Conservation (phyloP, 2,113 vertebrate genomes). For the Drymodes brunneopygia region DNA sequence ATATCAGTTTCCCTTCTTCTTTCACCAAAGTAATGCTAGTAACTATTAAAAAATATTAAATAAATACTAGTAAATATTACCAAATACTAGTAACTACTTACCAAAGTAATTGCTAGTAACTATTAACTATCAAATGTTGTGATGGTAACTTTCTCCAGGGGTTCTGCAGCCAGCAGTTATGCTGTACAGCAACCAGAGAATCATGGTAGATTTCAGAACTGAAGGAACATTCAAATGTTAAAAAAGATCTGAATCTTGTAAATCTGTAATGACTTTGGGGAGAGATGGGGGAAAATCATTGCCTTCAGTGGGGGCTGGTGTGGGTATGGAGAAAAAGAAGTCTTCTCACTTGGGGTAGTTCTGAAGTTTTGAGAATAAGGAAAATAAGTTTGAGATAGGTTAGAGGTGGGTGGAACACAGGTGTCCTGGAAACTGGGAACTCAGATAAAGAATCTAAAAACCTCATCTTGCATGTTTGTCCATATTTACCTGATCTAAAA, state of each 20-base stretch:
- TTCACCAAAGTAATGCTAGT: not conserved
- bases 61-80: too few species aligned
- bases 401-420: not conserved
- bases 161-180: not conserved
- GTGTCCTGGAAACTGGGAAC: not conserved
- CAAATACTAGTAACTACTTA: too few species aligned
- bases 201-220: not conserved
- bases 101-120: not conserved
- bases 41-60: too few species aligned
- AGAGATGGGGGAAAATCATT: fast-evolving
- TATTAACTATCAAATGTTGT: not conserved
- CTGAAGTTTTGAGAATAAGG: not conserved
- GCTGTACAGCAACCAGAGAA: not conserved
- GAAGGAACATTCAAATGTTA: not conserved
- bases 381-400: not conserved
- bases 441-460: not conserved
- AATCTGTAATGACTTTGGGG: not conserved
- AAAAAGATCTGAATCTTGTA: not conserved
- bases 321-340: not conserved
- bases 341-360: not conserved
- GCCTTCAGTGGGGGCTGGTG: not conserved
- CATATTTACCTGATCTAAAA: not conserved
- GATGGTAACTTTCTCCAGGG: not conserved
- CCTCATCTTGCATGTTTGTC: not conserved
- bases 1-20: not conserved